phyloP scores from a whole-genome alignment of 2,797 vertebrate species.

The Rhinoraja longicauda region DNA sequence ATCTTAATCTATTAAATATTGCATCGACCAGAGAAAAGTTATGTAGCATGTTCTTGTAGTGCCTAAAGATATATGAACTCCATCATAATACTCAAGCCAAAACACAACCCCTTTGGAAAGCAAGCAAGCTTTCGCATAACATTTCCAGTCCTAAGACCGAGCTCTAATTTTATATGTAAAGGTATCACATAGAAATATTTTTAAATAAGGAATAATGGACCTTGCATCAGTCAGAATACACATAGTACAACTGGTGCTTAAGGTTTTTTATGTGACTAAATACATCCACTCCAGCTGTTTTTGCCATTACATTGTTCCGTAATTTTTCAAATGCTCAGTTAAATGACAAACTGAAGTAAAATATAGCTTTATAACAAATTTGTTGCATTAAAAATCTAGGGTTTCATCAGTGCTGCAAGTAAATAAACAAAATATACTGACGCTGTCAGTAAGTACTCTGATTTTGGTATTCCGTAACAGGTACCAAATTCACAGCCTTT shows the following conservation, averaged over 20 bases:
- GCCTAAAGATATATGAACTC: background rate
- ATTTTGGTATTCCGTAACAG: background rate
- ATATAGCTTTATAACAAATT: background rate
- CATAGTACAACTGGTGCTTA: background rate
- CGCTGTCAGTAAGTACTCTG: background rate
- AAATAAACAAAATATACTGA: background rate
- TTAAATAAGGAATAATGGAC: background rate
- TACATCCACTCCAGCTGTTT: background rate
- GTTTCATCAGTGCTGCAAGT: background rate
- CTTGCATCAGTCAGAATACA: background rate
- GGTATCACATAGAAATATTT: background rate
- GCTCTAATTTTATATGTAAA: background rate
- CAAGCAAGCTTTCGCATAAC: background rate
- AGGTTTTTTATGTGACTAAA: background rate
- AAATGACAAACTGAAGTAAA: background rate
- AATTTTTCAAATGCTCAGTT: background rate
- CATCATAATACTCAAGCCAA: background rate
- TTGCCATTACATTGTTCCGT: background rate
- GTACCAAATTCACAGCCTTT: background rate
- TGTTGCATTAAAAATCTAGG: background rate
- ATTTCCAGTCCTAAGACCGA: background rate
- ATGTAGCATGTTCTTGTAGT: background rate
- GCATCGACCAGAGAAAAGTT: background rate
- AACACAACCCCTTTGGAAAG: background rate
- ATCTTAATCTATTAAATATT: no score